Conservation (phyloP, 2,888 invertebrate genomes). For the Selenia dentaria region DNA sequence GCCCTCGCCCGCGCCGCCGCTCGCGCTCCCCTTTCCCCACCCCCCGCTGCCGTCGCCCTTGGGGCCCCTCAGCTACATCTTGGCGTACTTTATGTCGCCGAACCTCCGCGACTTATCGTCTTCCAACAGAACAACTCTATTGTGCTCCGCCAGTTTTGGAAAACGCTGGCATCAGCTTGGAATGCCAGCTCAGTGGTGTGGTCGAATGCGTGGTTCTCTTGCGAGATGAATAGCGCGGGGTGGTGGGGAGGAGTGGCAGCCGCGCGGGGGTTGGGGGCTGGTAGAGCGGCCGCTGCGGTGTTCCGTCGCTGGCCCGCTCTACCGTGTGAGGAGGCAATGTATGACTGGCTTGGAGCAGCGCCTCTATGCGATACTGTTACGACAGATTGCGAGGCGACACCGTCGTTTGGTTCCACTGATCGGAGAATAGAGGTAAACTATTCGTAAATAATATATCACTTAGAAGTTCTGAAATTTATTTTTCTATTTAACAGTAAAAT, state of each 20-base stretch:
- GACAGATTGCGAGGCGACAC: constrained; percentile 68
- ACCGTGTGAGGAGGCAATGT: constrained; percentile 89
- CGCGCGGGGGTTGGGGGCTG: constrained; percentile 64
- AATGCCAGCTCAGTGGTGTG: constrained; percentile 73
- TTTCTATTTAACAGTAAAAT: no score
- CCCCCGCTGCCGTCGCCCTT: constrained; percentile 75
- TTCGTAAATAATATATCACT: no score
- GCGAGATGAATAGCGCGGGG: constrained; percentile 60
- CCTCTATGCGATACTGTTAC: constrained; percentile 65
- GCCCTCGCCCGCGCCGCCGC: constrained; percentile 74
- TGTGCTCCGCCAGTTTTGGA: constrained; percentile 82
- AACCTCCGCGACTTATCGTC: constrained; percentile 65
- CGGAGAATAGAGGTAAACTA: constrained; percentile 57
- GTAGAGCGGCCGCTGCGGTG: constrained; percentile 85
- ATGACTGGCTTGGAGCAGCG: constrained; percentile 87
- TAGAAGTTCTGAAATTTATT: no score
- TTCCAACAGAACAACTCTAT: constrained; percentile 79
- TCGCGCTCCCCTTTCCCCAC: constrained; percentile 63
- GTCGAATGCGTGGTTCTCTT: constrained; percentile 78
- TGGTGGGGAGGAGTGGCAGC: constrained; percentile 80
- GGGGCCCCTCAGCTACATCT: constrained; percentile 80
- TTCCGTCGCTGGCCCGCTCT: constrained; percentile 86
- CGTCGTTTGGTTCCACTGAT: constrained; percentile 48
- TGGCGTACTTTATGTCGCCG: constrained; percentile 72
- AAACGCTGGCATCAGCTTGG: constrained; percentile 78